Conservation (phyloP, 2,797 vertebrate species). For the Pteronotus mesoamericanus region DNA sequence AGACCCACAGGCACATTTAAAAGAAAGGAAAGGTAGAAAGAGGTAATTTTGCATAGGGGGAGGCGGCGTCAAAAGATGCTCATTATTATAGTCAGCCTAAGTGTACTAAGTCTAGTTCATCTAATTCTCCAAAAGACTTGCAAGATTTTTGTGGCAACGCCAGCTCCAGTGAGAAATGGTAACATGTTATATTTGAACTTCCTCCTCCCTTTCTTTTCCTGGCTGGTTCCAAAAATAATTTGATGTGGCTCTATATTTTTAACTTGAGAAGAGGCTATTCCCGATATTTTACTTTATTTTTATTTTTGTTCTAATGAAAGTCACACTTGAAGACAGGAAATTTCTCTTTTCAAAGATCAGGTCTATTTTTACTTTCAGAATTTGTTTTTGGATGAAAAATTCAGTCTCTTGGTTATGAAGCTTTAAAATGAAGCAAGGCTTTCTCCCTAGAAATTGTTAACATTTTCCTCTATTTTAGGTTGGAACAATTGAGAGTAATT, state of each 20-base stretch:
- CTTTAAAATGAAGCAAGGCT: not conserved
- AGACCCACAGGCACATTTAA: not conserved
- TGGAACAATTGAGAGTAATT: not conserved
- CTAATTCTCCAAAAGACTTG: not conserved
- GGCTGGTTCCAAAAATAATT: conserved; percentile 29
- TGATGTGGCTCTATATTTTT: not conserved
- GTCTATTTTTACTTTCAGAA: conserved; percentile 12
- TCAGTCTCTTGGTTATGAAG: not conserved
- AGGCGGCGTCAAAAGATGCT: not conserved
- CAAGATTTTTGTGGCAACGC: not conserved
- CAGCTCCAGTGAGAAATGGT: not conserved
- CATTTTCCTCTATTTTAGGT: not conserved
- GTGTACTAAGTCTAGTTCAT: not conserved
- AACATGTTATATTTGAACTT: not conserved
- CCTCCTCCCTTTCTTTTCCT: not conserved
- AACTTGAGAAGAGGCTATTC: conserved; percentile 15
- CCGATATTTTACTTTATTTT: not conserved
- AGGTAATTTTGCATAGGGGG: not conserved
- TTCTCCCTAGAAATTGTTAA: not conserved
- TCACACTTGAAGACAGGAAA: conserved; percentile 31
- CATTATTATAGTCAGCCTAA: not conserved
- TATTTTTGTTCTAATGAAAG: conserved; percentile 45
- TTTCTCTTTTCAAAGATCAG: conserved; percentile 34
- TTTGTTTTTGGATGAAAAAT: not conserved
- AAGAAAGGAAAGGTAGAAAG: not conserved